These are phyloP conservation scores for Acheta domesticus DNA, from an alignment of 2,888 invertebrate genomes.

Conservation along the genomic window DNA sequence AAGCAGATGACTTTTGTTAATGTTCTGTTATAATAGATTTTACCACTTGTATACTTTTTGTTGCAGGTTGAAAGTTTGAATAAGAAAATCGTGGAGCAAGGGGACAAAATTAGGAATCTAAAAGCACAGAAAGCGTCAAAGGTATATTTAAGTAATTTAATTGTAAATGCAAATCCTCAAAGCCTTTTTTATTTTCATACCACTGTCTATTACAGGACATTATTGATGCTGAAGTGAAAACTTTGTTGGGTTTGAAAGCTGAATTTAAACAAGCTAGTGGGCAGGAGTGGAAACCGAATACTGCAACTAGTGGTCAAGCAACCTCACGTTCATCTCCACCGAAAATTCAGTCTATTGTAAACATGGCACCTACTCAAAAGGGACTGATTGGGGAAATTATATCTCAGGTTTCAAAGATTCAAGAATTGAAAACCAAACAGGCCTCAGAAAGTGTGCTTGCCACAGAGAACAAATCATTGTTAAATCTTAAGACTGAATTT, in stretches of 20 bases:
- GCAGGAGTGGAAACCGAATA: conserved; percentile 41
- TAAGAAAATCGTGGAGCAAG: conserved; percentile 42
- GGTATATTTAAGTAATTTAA: conserved; percentile 54
- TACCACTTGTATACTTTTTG: background rate
- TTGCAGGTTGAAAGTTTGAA: conserved; percentile 28
- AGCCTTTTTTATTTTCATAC: background rate
- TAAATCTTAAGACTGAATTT: background rate
- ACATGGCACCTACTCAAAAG: background rate
- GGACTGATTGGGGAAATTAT: background rate
- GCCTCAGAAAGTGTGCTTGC: background rate
- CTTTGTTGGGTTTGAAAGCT: conserved; percentile 47
- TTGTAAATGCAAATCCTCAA: background rate
- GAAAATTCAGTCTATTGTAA: background rate
- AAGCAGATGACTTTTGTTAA: too few relatives aligned
- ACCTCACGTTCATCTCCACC: background rate
- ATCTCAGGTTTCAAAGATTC: background rate
- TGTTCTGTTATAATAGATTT: too few relatives aligned
- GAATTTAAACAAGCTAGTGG: conserved; percentile 51
- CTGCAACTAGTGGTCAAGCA: background rate
- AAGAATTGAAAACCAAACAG: background rate
- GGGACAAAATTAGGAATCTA: conserved; percentile 43
- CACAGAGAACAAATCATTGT: background rate
- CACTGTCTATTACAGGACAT: conserved; percentile 29
- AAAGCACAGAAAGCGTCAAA: conserved; percentile 42
- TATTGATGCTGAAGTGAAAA: conserved; percentile 48